Evolutionary conservation across 2,113 vertebrate genomes (phyloP), one percentile per base, ranked within the genome.

Genomic region (Taxidea taxus): DNA sequence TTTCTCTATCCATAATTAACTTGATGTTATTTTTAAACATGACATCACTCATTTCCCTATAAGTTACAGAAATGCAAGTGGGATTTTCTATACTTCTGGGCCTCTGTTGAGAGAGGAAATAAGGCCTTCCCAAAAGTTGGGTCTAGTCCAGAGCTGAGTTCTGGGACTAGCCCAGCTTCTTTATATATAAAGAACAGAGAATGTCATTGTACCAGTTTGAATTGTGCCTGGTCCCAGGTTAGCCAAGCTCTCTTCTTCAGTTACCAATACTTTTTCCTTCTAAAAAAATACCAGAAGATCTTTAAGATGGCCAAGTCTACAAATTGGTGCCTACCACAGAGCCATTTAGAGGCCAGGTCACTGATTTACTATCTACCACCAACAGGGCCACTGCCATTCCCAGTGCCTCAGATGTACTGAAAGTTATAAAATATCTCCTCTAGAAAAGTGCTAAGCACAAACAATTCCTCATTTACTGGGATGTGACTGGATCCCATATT

Each of bases 161-260:
- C 49, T 31, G 31, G 34, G 49, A 51, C 31, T 12, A 27, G 56
- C 60, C 60, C 39, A 34, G 51, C 9, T 66, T 68, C 49, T 75
- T 82, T 91, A 77, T 58, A 78, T 2, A 66, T 66, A 75, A 72
- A 96, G 49, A 88, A 86, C 34, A 94, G 42, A 94, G 84, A 92
- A 54, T 39, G 51, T 23, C 84, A 72, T 1, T 78, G 56, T 58
- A 37, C 72, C 64, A 29, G 27, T 27, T 18, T 91, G 42, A 94
- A 60, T 1, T 81, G 78, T 82, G 72, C 90, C 92, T 64, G 85
- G 42, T 68, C 25, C 49, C 77, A 91, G 72, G 89, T 78, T 58
- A 84, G 54, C 34, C 39, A 81, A 31, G 21, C 20, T 37, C 54
- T 88, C 74, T 10, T 84, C 88, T 87, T 92, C 42, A 54, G 85